phyloP scores from a whole-genome alignment of 2,888 invertebrate genomes.

The Eucera pruinosa region DNA sequence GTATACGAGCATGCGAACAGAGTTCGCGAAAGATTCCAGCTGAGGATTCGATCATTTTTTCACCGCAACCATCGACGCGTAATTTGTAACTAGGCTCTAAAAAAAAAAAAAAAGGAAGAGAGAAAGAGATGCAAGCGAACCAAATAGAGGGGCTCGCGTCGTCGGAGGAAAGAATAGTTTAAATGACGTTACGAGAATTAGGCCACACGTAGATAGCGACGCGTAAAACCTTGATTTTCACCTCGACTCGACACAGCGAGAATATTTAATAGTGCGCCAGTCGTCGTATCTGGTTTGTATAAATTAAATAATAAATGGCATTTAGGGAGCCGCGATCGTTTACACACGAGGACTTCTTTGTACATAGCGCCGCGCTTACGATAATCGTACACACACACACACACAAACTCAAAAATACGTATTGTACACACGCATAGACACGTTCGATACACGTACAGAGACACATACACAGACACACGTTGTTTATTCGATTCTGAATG shows the following conservation, averaged over 20 bases:
- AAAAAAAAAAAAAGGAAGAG: too few species aligned
- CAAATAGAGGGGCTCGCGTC: too few species aligned
- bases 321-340: constrained; percentile 73
- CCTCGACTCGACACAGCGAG: constrained; percentile 32
- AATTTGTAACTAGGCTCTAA: too few species aligned
- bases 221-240: constrained; percentile 53
- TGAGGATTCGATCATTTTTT: constrained; percentile 64
- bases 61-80: constrained; percentile 44
- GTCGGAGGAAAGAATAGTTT: constrained; percentile 46
- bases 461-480: constrained; percentile 34
- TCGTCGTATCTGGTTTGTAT: constrained; percentile 73
- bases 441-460: too few species aligned
- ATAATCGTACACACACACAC: constrained; percentile 58
- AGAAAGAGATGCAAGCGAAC: constrained; percentile 68
- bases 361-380: constrained; percentile 70
- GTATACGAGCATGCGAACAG: background rate
- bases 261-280: constrained; percentile 62
- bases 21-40: background rate
- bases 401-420: constrained; percentile 1
- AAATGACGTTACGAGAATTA: too few species aligned
- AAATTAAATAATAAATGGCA: constrained; percentile 57
- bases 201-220: constrained; percentile 59
- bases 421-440: background rate
- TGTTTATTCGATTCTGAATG: constrained; percentile 71
- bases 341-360: constrained; percentile 72